A percentile compares a stretch with the other conserved stretches of the same genome.
These are phyloP conservation scores for Rousettus madagascariensis DNA, from an alignment of 2,797 vertebrate genomes.

Conservation along the genomic window DNA sequence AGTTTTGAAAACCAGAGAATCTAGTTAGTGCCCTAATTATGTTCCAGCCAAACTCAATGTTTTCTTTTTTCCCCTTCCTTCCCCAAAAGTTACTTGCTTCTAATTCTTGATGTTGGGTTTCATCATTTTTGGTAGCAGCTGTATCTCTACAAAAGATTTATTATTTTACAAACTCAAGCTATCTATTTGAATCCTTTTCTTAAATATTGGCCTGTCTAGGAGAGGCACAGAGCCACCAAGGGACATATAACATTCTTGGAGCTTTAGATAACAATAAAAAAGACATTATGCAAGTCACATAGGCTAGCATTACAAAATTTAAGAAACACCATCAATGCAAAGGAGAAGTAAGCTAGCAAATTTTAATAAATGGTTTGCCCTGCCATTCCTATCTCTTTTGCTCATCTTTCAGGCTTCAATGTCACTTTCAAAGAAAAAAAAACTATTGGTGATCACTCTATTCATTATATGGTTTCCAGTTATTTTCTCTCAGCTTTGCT, in stretches of 20 bases:
- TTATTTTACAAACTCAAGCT: no score
- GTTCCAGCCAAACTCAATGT: no score
- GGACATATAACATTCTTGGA: neutral
- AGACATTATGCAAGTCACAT: neutral
- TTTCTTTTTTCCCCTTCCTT: no score
- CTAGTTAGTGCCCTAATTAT: no score
- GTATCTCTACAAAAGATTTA: no score
- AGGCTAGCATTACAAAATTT: neutral
- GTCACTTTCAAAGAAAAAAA: neutral
- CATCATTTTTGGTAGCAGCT: no score
- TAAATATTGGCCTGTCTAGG: neutral
- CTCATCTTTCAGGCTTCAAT: neutral
- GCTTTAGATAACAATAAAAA: neutral
- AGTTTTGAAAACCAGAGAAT: no score
- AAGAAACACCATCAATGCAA: neutral
- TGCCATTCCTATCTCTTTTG: neutral
- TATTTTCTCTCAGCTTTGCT: neutral
- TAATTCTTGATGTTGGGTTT: no score
- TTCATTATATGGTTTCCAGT: neutral
- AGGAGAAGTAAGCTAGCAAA: neutral
- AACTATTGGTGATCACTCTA: neutral
- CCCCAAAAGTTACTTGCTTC: no score
- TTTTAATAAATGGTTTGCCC: neutral
- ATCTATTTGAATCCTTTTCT: neutral
- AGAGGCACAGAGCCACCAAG: neutral